phyloP scores from a whole-genome alignment of 2,888 invertebrate genomes.

The Leptinotarsa tumamoca region DNA sequence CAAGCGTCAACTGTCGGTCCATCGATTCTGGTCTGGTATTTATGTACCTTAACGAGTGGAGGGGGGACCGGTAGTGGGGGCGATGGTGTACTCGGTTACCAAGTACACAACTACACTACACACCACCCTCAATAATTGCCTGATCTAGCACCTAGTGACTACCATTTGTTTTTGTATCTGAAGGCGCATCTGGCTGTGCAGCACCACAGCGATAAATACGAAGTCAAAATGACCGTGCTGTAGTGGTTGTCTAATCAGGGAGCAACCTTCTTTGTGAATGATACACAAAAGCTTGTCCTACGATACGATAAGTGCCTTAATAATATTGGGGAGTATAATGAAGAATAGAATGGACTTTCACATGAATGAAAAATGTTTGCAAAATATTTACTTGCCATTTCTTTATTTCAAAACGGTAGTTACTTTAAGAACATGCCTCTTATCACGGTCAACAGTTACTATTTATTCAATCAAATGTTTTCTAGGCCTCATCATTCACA shows the following conservation, averaged over 20 bases:
- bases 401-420: background rate
- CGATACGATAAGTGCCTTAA: conserved; percentile 15
- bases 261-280: conserved; percentile 9
- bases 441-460: background rate
- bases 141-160: too few species aligned
- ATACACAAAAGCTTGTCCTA: conserved; percentile 28
- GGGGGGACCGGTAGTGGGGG: too few species aligned
- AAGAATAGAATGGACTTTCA: background rate
- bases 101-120: too few species aligned
- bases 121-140: too few species aligned
- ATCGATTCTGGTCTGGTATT: too few species aligned
- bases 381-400: background rate
- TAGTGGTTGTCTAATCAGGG: background rate
- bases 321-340: conserved; percentile 33
- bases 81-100: too few species aligned
- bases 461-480: too few species aligned
- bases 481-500: too few species aligned
- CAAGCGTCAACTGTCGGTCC: too few species aligned
- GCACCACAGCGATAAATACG: background rate
- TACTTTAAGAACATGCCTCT: background rate
- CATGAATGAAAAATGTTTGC: background rate
- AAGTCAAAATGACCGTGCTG: background rate
- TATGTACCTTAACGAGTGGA: too few species aligned
- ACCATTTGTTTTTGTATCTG: background rate
- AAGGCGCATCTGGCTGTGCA: background rate